Conservation (phyloP, 2,797 vertebrate genomes). For the Clarias fuscus region DNA sequence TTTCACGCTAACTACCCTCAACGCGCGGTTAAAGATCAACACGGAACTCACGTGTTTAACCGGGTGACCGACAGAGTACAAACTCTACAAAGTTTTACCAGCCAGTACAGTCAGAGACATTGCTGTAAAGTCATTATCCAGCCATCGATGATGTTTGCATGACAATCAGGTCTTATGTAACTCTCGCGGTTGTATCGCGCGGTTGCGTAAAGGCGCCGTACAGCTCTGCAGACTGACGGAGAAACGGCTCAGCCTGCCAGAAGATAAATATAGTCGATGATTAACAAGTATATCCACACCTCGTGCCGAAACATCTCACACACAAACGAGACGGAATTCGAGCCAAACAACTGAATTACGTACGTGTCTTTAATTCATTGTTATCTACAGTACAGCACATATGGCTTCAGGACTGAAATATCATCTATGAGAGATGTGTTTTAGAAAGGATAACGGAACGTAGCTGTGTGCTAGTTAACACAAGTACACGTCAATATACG, state of each 20-base stretch:
- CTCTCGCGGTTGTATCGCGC: constrained; percentile 5
- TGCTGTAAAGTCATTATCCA: not conserved
- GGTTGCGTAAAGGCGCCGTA: not conserved
- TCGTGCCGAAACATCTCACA: not conserved
- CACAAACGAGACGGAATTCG: not conserved
- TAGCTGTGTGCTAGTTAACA: not conserved
- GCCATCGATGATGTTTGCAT: not conserved
- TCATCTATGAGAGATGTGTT: not conserved
- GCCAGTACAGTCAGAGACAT: not conserved
- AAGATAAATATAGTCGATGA: constrained; percentile 1
- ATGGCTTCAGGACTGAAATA: not conserved
- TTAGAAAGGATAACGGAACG: not conserved
- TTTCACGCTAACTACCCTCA: not conserved
- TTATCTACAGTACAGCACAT: not conserved
- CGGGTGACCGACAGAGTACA: no score
- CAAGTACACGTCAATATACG: not conserved
- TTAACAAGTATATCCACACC: constrained; percentile 5
- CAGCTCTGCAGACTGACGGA: not conserved
- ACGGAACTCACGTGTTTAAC: no score
- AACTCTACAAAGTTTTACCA: no score
- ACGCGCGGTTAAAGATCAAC: no score
- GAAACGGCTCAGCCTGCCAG: not conserved
- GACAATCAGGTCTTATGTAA: not conserved
- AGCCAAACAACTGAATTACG: no score
- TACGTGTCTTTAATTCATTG: not conserved